These are phyloP conservation scores for Heliothis virescens DNA, from an alignment of 1,140 invertebrate species.

Conservation along the genomic window DNA sequence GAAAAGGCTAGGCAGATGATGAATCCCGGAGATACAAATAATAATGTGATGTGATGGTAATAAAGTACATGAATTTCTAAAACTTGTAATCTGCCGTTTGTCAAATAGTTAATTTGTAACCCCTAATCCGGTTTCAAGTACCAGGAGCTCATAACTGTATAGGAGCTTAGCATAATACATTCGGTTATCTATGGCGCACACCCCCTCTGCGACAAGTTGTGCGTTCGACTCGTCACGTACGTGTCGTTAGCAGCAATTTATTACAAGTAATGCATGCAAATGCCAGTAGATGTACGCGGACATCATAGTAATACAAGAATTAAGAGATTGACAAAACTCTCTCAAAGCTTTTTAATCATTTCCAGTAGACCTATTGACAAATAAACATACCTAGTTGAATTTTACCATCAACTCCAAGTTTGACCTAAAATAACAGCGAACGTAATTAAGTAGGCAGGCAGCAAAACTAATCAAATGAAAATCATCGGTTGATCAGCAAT, in stretches of 20 bases:
- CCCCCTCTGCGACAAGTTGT: constrained; percentile 51
- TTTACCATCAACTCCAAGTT: no score
- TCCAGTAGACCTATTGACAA: background rate
- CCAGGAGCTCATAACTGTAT: constrained; percentile 66
- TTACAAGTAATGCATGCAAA: constrained; percentile 67
- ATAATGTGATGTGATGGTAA: no score
- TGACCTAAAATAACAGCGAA: background rate
- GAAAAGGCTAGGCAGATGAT: no score
- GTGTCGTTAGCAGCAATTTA: constrained; percentile 69
- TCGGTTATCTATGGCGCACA: constrained; percentile 59
- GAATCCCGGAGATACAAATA: no score
- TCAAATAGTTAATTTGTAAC: constrained; percentile 40
- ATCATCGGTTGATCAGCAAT: constrained; percentile 23
- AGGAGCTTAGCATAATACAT: constrained; percentile 62
- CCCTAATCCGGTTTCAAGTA: constrained; percentile 64
- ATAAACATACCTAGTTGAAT: no score
- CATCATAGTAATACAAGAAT: constrained; percentile 55
- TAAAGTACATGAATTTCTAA: background rate
- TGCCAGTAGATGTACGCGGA: constrained; percentile 53
- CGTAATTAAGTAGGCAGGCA: constrained; percentile 7
- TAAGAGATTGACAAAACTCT: constrained; percentile 27
- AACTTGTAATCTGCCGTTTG: constrained; percentile 25
- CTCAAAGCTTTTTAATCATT: background rate
- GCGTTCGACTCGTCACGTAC: constrained; percentile 64
- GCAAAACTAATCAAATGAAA: constrained; percentile 26